phyloP scores from a whole-genome alignment of 2,888 invertebrate genomes.

The Andrena minutula region DNA sequence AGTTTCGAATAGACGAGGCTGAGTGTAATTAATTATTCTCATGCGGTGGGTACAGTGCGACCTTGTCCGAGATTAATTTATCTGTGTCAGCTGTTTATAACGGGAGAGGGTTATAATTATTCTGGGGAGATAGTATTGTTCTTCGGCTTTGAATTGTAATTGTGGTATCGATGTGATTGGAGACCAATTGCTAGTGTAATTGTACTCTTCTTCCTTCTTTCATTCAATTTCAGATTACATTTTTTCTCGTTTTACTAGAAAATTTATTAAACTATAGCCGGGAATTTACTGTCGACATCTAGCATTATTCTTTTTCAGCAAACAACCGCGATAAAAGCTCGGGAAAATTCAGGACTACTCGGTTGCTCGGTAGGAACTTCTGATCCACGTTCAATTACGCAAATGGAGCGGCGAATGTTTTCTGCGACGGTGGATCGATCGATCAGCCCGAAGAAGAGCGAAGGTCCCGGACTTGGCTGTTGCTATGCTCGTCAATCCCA shows the following conservation, averaged over 20 bases:
- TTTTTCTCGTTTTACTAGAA: too few species aligned
- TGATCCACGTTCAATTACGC: neutral
- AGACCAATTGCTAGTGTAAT: neutral
- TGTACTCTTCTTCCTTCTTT: too few species aligned
- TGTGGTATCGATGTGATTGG: neutral
- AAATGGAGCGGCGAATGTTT: neutral
- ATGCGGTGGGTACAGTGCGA: neutral
- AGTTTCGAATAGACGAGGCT: neutral
- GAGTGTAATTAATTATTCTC: slow-evolving; percentile 42
- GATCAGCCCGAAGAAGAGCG: neutral
- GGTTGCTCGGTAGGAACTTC: too few species aligned
- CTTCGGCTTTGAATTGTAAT: neutral
- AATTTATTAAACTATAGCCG: too few species aligned
- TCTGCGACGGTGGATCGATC: neutral
- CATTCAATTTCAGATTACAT: too few species aligned
- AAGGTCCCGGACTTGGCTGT: neutral
- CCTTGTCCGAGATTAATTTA: slow-evolving; percentile 44
- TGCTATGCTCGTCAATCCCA: slow-evolving; percentile 47
- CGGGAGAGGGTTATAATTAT: slow-evolving; percentile 19
- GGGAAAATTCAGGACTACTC: too few species aligned
- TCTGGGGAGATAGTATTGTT: neutral
- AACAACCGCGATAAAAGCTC: too few species aligned
- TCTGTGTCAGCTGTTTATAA: slow-evolving; percentile 52
- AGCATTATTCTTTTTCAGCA: too few species aligned
- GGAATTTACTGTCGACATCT: too few species aligned